Evolutionary conservation across 2,797 vertebrate species (phyloP), one percentile per base, ranked within the genome.

Genomic region (Sciurus carolinensis): DNA sequence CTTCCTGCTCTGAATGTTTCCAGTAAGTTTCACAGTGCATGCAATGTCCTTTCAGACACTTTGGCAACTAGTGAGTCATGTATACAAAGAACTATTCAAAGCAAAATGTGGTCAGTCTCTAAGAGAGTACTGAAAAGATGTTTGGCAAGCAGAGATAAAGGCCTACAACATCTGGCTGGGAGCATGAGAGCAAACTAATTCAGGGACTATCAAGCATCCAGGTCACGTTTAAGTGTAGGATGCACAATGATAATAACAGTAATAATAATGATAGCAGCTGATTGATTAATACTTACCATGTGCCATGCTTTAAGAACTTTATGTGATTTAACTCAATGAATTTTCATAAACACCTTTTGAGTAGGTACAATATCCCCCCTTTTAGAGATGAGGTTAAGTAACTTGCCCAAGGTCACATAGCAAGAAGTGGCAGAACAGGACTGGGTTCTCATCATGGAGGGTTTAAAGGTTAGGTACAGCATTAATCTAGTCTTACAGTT

Each of bases 11-110:
- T 64, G 71, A 92, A 91, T 83, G 69, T 79, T 95, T 93, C 95
- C 93, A 92, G 90, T 33, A 83, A 95, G 73, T 62, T 81, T 91
- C 95, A 97, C 95, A 97, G 96, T 79, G 66, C 87, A 82, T 54
- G 89, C 84, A 95, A 92, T 95, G 96, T 97, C 94, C 67, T 97
- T 95, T 96, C 93, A 96, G 84, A 95, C 73, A 94, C 64, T 95
- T 93, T 97, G 97, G 97, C 97, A 97, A 89, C 91, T 30, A 93
- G 83, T n/a, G 87, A 96, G 96, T 92, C 96, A 93, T 94, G 90
- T 81, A 93, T 47, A 98, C 97, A 98, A 98, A 97, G 97, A 97
- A 82, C 97, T 92, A 97, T 97, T 98, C 89, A 98, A 84, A 91
- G 92, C 84, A 76, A 91, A 97, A 93, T 96, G 96, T 76, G 91